A percentile compares a stretch with the other conserved stretches of the same genome.
Conservation (phyloP, 1,140 invertebrate genomes). For the Apis laboriosa region DNA sequence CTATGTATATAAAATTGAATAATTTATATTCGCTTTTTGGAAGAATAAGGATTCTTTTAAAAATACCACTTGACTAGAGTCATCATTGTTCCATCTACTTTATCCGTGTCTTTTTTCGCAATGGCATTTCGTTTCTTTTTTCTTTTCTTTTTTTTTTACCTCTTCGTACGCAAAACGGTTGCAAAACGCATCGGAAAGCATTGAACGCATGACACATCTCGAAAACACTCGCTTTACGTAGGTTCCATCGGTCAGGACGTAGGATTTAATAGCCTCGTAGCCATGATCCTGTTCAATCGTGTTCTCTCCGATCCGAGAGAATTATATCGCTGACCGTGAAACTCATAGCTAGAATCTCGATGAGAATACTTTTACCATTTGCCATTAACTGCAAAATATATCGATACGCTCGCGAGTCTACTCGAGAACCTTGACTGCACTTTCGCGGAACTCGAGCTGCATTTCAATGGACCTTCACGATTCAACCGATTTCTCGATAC, state of each 20-base stretch:
- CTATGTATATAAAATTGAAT: too few species aligned
- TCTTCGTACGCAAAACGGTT: not conserved
- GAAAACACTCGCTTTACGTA: not conserved
- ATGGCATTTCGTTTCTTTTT: not conserved
- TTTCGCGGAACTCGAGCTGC: slow-evolving; percentile 63
- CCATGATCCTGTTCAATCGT: not conserved
- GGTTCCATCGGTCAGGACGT: not conserved
- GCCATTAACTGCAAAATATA: not conserved
- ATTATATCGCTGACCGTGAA: not conserved
- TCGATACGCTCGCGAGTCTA: slow-evolving; percentile 1
- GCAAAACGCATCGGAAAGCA: not conserved
- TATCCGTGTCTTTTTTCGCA: not conserved
- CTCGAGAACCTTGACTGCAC: slow-evolving; percentile 61
- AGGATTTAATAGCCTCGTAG: not conserved
- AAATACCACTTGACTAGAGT: too few species aligned
- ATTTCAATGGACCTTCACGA: slow-evolving; percentile 63
- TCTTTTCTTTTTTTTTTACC: not conserved
- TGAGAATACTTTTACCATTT: too few species aligned
- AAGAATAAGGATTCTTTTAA: too few species aligned
- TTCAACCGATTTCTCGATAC: slow-evolving; percentile 61
- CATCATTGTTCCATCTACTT: too few species aligned
- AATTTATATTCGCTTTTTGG: too few species aligned
- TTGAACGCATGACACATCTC: not conserved
- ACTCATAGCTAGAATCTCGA: not conserved
- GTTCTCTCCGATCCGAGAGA: too few species aligned